Evolutionary conservation across 2,888 invertebrate species (phyloP).

Genomic region (Ophion ellenae): DNA sequence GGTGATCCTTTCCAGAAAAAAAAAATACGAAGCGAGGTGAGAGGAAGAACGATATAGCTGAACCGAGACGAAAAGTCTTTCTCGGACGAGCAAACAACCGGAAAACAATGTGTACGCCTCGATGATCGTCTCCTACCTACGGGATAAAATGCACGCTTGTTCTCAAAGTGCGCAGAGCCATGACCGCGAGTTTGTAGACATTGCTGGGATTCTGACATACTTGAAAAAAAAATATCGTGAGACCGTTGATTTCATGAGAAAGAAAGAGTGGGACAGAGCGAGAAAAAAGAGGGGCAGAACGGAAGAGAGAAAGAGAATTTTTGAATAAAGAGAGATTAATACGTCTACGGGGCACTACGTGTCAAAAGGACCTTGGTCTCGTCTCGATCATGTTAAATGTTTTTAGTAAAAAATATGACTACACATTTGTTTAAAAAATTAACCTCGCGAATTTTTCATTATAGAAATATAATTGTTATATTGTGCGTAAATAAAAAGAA

Average conservation of each 20-base stretch:
- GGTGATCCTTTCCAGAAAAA: slow-evolving; percentile 10
- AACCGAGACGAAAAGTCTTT: slow-evolving; percentile 54
- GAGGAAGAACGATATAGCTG: slow-evolving; percentile 24
- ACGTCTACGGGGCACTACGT: neutral
- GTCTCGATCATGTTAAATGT: neutral
- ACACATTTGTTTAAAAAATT: neutral
- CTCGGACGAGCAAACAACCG: slow-evolving; percentile 64
- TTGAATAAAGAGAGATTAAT: slow-evolving; percentile 11
- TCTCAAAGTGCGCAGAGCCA: slow-evolving; percentile 61
- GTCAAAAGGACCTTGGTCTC: neutral
- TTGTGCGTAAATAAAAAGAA: neutral
- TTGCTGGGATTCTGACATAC: slow-evolving; percentile 36
- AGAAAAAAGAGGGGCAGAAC: neutral
- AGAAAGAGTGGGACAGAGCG: neutral
- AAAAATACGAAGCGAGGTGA: slow-evolving; percentile 14
- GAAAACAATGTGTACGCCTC: slow-evolving; percentile 62
- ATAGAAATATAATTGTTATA: no score
- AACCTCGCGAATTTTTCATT: no score
- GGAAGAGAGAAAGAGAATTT: neutral
- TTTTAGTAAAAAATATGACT: neutral
- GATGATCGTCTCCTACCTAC: slow-evolving; percentile 50
- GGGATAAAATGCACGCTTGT: slow-evolving; percentile 46
- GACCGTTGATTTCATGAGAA: slow-evolving; percentile 38
- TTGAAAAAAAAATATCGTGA: slow-evolving; percentile 29
- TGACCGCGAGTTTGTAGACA: slow-evolving; percentile 48